These are phyloP conservation scores for Falco berigora DNA, from an alignment of 2,797 vertebrate species.

Conservation along the genomic window DNA sequence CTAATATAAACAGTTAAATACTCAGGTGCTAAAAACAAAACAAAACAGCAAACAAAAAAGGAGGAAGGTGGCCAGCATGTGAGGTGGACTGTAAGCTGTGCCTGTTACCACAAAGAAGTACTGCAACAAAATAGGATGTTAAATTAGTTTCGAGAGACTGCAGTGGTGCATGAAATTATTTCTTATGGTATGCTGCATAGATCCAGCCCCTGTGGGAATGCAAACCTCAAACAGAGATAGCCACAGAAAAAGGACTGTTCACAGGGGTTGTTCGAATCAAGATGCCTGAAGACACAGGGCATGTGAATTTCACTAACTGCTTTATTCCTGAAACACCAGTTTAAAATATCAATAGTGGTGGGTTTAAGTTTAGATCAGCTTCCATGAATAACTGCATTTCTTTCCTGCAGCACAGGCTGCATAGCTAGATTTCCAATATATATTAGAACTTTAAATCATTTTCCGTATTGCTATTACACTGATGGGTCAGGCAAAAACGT, in stretches of 20 bases:
- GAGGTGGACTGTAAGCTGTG: conserved; percentile 14
- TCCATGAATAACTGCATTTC: neutral
- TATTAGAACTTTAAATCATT: conserved; percentile 18
- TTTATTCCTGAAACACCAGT: neutral
- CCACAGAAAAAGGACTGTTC: conserved; percentile 32
- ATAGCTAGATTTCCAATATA: neutral
- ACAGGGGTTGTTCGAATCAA: neutral
- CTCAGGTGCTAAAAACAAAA: neutral
- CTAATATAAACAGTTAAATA: conserved; percentile 46
- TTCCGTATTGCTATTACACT: neutral
- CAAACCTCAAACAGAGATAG: conserved; percentile 66
- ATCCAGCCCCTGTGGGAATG: conserved; percentile 68
- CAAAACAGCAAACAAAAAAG: neutral
- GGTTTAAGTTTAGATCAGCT: neutral
- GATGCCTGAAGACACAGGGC: neutral
- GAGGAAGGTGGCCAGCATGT: neutral
- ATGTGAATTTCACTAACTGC: neutral
- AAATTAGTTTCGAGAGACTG: conserved; percentile 80
- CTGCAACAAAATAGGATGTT: conserved; percentile 70
- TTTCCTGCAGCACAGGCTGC: neutral
- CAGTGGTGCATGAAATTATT: conserved; percentile 86
- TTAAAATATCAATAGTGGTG: neutral
- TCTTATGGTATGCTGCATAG: conserved; percentile 77
- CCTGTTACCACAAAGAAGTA: conserved; percentile 58
- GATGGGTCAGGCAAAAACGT: neutral